These are phyloP conservation scores for Drosophila pseudotakahashii DNA, from an alignment of 2,888 invertebrate genomes.

Conservation along the genomic window DNA sequence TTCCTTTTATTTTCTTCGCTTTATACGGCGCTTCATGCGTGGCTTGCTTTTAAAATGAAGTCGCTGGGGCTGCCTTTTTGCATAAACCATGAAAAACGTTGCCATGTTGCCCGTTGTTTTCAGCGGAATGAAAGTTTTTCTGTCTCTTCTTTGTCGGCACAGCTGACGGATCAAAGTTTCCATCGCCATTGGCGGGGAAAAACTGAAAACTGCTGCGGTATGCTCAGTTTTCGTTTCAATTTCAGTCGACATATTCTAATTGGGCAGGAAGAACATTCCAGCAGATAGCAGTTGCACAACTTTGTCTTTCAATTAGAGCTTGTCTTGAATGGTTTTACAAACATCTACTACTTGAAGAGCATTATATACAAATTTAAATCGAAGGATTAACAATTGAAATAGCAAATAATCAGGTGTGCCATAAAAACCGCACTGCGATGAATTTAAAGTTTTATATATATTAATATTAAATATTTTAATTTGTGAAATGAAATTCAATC, in stretches of 20 bases:
- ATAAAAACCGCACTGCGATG: no score
- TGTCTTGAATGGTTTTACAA: neutral
- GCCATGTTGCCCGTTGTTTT: slow-evolving; percentile 36
- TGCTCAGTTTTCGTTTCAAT: slow-evolving; percentile 11
- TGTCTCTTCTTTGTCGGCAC: slow-evolving; percentile 13
- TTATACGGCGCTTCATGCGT: slow-evolving; percentile 39
- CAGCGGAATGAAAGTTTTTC: slow-evolving; percentile 31
- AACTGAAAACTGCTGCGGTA: slow-evolving; percentile 2
- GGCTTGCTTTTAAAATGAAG: slow-evolving; percentile 47
- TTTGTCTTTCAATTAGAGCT: neutral
- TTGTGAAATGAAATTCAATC: no score
- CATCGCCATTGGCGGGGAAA: slow-evolving; percentile 18
- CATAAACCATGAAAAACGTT: slow-evolving; percentile 41
- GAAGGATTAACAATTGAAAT: no score
- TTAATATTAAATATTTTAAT: no score
- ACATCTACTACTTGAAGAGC: no score
- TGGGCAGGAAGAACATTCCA: neutral
- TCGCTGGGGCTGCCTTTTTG: slow-evolving; percentile 35
- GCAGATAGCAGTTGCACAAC: neutral
- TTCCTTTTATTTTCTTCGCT: slow-evolving; percentile 44
- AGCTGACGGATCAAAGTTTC: slow-evolving; percentile 34
- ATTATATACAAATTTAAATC: no score
- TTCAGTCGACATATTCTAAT: slow-evolving; percentile 14
- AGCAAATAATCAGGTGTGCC: no score
- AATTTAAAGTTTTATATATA: no score